phyloP scores from a whole-genome alignment of 1,140 invertebrate genomes.

The Eufriesea mexicana region DNA sequence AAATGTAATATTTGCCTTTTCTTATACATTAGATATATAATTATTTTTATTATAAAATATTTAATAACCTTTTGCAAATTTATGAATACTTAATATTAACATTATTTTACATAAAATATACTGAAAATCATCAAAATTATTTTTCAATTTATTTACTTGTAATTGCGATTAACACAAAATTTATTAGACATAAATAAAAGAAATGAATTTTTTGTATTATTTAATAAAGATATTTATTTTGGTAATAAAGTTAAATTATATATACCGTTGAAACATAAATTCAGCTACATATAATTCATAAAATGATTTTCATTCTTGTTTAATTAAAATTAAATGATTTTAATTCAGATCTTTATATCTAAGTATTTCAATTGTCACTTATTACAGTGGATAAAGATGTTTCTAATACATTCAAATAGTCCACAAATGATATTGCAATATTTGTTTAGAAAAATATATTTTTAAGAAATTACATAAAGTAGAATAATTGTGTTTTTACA shows the following conservation, averaged over 20 bases:
- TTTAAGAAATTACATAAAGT: conserved; percentile 52
- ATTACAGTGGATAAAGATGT: conserved; percentile 18
- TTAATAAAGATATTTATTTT: not conserved
- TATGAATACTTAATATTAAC: conserved; percentile 4
- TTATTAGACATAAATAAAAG: not conserved
- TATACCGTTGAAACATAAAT: conserved; percentile 7
- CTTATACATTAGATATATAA: not conserved
- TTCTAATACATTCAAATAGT: not conserved
- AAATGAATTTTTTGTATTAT: not conserved
- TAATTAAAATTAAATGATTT: not conserved
- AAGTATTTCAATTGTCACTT: conserved; percentile 21
- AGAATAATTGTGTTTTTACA: conserved; percentile 51
- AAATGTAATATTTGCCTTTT: not conserved
- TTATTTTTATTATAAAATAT: conserved; percentile 4
- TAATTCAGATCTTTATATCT: not conserved
- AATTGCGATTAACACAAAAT: too few relatives aligned
- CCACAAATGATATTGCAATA: conserved; percentile 42
- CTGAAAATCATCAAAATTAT: too few relatives aligned
- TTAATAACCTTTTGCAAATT: conserved; percentile 11
- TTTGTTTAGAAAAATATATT: conserved; percentile 57
- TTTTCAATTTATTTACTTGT: too few relatives aligned
- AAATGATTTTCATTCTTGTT: not conserved
- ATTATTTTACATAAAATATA: too few relatives aligned
- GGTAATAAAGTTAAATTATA: not conserved
- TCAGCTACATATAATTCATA: not conserved